Base-by-base conservation (phyloP, 2,797 vertebrate genomes). In the Aeoliscus strigatus region DNA sequence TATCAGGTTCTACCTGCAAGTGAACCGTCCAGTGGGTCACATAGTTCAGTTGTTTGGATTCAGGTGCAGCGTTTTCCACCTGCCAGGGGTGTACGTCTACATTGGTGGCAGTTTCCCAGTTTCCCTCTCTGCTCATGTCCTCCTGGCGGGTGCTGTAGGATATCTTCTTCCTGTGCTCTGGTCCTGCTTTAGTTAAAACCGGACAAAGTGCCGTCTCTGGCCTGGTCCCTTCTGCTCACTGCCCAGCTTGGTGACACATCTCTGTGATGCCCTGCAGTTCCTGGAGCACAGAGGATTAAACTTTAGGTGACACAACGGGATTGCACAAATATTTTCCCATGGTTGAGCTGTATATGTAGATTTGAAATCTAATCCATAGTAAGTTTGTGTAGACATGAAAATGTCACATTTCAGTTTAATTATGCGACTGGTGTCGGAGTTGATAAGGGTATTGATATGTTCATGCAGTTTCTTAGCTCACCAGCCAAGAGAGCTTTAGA, bases 111-210 rank as follows among this genome's bases (percentile, higher is more conserved):
- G 74, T 77, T 73, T 73, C 30, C 62, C 54, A 63, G 51, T 49
- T 61, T 43, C 39, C 44, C 52, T 63, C 40, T n/a, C 18, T 3
- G 6, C 18, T 21, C n/a, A n/a, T n/a, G n/a, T n/a, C 34, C 43
- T 58, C 53, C 61, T 80, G 77, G 79, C 70, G 78, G 50, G 64
- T 56, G 41, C 48, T 63, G 29, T 17, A 21, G 37, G 48, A 60
- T 55, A 72, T 59, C 33, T 54, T 38, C 33, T 50, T 67, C 29
- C 57, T 55, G 40, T 48, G 39, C 25, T 46, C 27, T 52, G 57
- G 39, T 63, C 61, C 41, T 62, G 45, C 50, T 27, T 27, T 25
- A 37, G 35, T 13, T 15, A 9, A 31, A 9, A 35, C 48, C 44
- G 37, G 26, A 27, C 46, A 28, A 36, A 56, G 27, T 32, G 52